These are phyloP conservation scores for Brachionus angularis DNA, from an alignment of 1,140 invertebrate species.

Conservation along the genomic window DNA sequence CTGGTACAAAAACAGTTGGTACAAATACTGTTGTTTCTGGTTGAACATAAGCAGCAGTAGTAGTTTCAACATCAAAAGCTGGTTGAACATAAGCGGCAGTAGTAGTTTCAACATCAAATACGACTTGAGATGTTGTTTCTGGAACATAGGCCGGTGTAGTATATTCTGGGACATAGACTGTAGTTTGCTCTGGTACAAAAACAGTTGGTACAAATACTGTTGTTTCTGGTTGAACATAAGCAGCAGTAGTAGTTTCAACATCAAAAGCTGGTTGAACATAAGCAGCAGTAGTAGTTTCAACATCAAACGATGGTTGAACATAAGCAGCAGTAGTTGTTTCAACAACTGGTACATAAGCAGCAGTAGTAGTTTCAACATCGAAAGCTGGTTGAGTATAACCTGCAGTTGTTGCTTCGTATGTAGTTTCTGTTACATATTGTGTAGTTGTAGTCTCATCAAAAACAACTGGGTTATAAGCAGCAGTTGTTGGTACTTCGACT, in stretches of 20 bases:
- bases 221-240: not conserved
- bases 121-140: not conserved
- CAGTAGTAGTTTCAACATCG: not conserved
- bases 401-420: slow-evolving; percentile 7
- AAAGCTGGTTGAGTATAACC: not conserved
- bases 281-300: not conserved
- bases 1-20: too few relatives aligned
- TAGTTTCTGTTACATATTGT: not conserved
- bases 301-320: not conserved
- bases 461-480: not conserved
- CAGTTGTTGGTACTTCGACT: not conserved
- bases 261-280: not conserved
- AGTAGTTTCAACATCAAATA: not conserved
- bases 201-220: not conserved
- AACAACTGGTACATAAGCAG: not conserved
- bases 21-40: too few relatives aligned
- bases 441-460: not conserved
- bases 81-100: not conserved
- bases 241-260: not conserved
- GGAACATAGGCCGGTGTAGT: not conserved
- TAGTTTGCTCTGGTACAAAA: too few relatives aligned
- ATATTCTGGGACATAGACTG: too few relatives aligned
- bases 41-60: not conserved
- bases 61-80: too few relatives aligned
- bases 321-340: not conserved